Percentiles rank a stretch among this genome's conserved stretches.
Evolutionary conservation across 2,797 vertebrate species (phyloP).

Genomic region (Sebastes hubbsi): DNA sequence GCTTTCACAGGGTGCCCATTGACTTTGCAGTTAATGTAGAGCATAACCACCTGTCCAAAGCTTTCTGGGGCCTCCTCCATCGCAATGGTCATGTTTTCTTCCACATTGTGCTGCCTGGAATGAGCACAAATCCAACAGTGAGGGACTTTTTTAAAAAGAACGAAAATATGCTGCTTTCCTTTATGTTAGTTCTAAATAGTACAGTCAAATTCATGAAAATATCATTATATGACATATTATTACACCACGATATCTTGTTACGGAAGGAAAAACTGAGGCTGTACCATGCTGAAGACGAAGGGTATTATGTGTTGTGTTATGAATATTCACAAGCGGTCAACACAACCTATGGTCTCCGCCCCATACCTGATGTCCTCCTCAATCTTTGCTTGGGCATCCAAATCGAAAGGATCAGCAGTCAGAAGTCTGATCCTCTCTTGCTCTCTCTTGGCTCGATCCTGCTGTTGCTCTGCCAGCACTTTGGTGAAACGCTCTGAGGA

Average conservation of each 20-base stretch:
- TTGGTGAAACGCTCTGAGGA: conserved; percentile 92
- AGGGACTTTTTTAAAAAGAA: not conserved
- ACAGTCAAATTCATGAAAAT: not conserved
- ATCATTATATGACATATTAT: not conserved
- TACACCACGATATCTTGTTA: not conserved
- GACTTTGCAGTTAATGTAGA: conserved; percentile 99
- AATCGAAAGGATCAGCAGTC: conserved; percentile 96
- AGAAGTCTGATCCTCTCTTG: conserved; percentile 96
- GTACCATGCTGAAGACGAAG: not conserved
- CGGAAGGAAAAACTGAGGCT: not conserved
- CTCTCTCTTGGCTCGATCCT: conserved; percentile 93
- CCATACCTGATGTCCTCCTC: conserved; percentile 96
- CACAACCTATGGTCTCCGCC: not conserved
- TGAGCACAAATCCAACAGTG: conserved; percentile 15
- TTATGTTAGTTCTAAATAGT: not conserved
- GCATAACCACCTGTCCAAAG: conserved; percentile 99
- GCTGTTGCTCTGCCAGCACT: conserved; percentile 95
- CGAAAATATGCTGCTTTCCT: not conserved
- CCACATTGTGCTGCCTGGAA: conserved; percentile 96
- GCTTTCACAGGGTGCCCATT: conserved; percentile 98
- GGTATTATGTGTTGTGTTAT: not conserved
- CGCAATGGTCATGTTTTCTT: conserved; percentile 99
- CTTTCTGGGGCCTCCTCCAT: conserved; percentile 99
- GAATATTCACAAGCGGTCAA: not conserved
- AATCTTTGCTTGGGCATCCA: conserved; percentile 98